phyloP scores from a whole-genome alignment of 2,888 invertebrate species.

The Polyommatus iphigenia region DNA sequence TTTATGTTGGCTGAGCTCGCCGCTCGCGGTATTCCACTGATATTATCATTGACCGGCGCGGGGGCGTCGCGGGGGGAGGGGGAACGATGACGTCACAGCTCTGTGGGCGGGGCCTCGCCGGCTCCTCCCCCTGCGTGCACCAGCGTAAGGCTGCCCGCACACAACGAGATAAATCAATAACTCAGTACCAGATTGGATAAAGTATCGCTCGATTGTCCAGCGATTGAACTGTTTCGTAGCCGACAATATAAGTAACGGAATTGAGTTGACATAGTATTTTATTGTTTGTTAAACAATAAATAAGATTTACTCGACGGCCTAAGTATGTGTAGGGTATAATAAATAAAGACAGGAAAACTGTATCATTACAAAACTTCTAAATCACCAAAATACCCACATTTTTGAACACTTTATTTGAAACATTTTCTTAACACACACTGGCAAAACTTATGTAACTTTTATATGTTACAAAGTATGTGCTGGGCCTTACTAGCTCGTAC shows the following conservation, averaged over 20 bases:
- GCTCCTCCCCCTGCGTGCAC: conserved; percentile 39
- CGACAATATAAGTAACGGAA: neutral
- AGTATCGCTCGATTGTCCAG: neutral
- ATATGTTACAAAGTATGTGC: neutral
- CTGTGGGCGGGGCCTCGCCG: conserved; percentile 46
- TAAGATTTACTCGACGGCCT: neutral
- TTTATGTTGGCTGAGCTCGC: neutral
- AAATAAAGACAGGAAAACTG: no score
- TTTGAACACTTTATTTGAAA: neutral
- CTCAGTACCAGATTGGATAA: neutral
- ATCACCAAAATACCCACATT: neutral
- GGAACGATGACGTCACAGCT: conserved; percentile 42
- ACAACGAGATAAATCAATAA: conserved; percentile 2
- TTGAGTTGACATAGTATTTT: neutral
- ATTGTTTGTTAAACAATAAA: neutral
- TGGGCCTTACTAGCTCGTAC: neutral
- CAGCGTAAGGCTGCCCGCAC: neutral
- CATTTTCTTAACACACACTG: neutral
- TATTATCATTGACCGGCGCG: conserved; percentile 1
- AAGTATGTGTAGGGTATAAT: no score
- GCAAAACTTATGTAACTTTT: neutral
- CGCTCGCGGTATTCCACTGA: neutral
- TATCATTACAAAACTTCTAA: no score
- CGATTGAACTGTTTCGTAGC: neutral
- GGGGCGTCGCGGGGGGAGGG: neutral